A percentile compares a stretch with the other conserved stretches of the same genome.
Evolutionary conservation across 2,888 invertebrate species (phyloP).

Genomic region (Tetragonisca angustula): DNA sequence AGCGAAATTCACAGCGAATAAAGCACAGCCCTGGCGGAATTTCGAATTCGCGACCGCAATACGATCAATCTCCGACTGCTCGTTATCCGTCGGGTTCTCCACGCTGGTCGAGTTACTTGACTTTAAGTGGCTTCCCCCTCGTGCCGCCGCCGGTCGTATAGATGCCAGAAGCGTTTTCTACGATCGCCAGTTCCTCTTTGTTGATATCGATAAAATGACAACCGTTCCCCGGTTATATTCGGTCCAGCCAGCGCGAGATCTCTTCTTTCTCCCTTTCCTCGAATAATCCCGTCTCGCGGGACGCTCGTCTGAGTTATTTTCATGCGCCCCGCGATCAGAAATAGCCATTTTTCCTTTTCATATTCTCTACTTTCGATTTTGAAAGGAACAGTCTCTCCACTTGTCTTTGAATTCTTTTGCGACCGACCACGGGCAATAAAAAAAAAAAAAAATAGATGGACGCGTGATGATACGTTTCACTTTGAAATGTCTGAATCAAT

Average conservation of each 20-base stretch:
- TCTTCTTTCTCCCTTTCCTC: conserved; percentile 1
- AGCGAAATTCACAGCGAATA: conserved; percentile 55
- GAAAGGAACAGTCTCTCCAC: too few relatives aligned
- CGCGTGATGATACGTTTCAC: too few relatives aligned
- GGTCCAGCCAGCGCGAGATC: neutral
- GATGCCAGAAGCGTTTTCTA: conserved; percentile 57
- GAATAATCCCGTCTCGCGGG: conserved; percentile 18
- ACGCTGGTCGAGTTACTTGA: conserved; percentile 66
- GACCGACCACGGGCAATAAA: too few relatives aligned
- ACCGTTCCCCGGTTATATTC: conserved; percentile 15
- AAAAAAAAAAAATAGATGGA: too few relatives aligned
- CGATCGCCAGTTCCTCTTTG: conserved; percentile 24
- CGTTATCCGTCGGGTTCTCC: conserved; percentile 75
- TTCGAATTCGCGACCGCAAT: conserved; percentile 73
- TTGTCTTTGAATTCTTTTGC: too few relatives aligned
- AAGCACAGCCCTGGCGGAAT: conserved; percentile 67
- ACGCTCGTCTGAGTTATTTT: conserved; percentile 7
- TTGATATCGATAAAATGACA: conserved; percentile 54
- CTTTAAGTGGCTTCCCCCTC: conserved; percentile 66
- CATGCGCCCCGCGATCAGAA: neutral
- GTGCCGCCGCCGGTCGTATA: conserved; percentile 28
- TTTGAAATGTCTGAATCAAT: too few relatives aligned
- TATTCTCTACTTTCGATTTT: too few relatives aligned
- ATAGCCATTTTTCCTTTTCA: neutral
- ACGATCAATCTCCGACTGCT: conserved; percentile 74